Evolutionary conservation across 2,113 vertebrate species (phyloP), one percentile per base, ranked within the genome.

Genomic region (Oxygymnocypris stewartii): DNA sequence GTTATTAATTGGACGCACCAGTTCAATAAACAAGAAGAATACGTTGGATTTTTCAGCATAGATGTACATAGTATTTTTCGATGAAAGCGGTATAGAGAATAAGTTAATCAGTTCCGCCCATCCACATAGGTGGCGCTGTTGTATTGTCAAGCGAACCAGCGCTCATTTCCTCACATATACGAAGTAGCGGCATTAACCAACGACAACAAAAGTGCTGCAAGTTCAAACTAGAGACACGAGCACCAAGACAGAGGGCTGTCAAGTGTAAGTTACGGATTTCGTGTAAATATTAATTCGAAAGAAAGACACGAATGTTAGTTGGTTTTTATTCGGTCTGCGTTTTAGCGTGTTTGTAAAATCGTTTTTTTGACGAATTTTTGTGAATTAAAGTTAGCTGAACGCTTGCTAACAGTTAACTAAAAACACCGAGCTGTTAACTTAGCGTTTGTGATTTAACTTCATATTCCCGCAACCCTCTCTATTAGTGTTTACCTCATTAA

Each of bases 191-290:
- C 54, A 42, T 9, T 57, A 73, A 73, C 65, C 81, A 73, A 83
- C 81, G 44, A 57, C 54, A 54, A 83, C 67, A 83, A 83, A 83
- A 51, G 31, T 54, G 65, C 81, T 13, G 47, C 25, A 73, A 73
- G 31, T 83, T 83, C 65, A 54, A 83, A 83, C 65, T 18, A 4
- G 18, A 83, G 42, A 23, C 44, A n/a, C n/a, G 6, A 57, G 69
- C 31, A 49, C 18, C 4, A 23, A 54, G 31, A 51, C 5, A 35
- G 31, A n/a, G 4, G 12, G 5, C 6, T 57, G 47, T 10, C 5
- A 5, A 40, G 6, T 25, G 28, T 40, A 6, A 74, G 31, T 23
- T 14, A 74, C 0, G 23, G 49, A 9, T 2, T n/a, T n/a, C n/a
- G n/a, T n/a, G n/a, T n/a, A n/a, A n/a, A n/a, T n/a, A n/a, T n/a